phyloP scores from a whole-genome alignment of 2,888 invertebrate genomes.

The Camptogramma bilineatum region DNA sequence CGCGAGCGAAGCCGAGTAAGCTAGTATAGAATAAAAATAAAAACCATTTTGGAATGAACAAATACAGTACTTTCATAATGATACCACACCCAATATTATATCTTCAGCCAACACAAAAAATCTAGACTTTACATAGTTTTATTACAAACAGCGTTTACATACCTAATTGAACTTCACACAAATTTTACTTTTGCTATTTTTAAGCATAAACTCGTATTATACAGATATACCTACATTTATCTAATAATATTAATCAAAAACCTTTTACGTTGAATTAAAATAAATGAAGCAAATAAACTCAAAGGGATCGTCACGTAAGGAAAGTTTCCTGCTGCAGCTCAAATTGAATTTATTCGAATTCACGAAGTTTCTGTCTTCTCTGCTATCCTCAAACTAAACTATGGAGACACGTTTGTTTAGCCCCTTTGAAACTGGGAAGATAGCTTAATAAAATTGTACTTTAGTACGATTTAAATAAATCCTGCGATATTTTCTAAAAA shows the following conservation, averaged over 20 bases:
- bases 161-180: too few relatives aligned
- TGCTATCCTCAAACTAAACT: background rate
- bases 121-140: too few relatives aligned
- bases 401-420: slow-evolving; percentile 9
- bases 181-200: too few relatives aligned
- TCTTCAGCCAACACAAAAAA: too few relatives aligned
- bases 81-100: too few relatives aligned
- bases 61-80: too few relatives aligned
- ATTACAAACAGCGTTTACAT: too few relatives aligned
- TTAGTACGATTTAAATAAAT: background rate
- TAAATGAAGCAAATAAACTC: slow-evolving; percentile 4
- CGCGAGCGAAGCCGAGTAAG: too few relatives aligned
- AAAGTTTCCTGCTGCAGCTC: slow-evolving; percentile 15
- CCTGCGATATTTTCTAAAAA: background rate
- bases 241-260: background rate
- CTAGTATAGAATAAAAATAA: too few relatives aligned
- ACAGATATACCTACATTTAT: too few relatives aligned
- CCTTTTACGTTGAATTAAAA: slow-evolving; percentile 4
- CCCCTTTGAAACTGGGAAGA: slow-evolving; percentile 10
- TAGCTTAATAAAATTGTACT: background rate
- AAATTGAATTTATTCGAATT: slow-evolving; percentile 26
- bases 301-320: slow-evolving; percentile 17
- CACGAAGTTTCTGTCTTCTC: slow-evolving; percentile 13
- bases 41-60: too few relatives aligned
- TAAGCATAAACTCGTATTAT: too few relatives aligned